phyloP scores from a whole-genome alignment of 1,140 invertebrate genomes.

The Trachymyrmex cornetzi region DNA sequence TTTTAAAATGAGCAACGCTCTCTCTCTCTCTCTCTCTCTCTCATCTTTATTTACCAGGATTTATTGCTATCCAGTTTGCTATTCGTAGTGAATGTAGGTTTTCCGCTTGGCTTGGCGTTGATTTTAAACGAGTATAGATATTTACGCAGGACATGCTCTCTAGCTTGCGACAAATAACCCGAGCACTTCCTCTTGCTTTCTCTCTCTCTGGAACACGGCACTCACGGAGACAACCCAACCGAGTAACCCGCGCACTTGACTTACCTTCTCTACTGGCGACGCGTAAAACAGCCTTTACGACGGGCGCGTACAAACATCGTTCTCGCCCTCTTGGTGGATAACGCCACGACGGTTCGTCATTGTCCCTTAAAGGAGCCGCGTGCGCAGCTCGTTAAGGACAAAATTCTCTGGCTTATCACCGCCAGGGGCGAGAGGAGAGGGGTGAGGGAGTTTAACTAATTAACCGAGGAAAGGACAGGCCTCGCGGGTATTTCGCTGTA shows the following conservation, averaged over 20 bases:
- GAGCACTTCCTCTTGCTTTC: not conserved
- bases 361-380: conserved; percentile 73
- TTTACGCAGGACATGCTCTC: conserved; percentile 45
- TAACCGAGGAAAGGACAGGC: conserved; percentile 76
- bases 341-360: conserved; percentile 67
- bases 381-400: conserved; percentile 75
- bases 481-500: conserved; percentile 71
- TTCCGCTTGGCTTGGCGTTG: conserved; percentile 13
- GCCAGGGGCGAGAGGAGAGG: conserved; percentile 57
- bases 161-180: conserved; percentile 30
- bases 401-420: conserved; percentile 77
- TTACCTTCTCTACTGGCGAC: conserved; percentile 21
- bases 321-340: conserved; percentile 49
- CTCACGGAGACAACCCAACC: conserved; percentile 12
- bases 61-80: not conserved
- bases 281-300: conserved; percentile 62
- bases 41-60: not conserved
- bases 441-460: conserved; percentile 76
- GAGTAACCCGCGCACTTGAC: conserved; percentile 42
- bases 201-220: not conserved
- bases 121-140: conserved; percentile 54
- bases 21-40: not conserved
- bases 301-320: conserved; percentile 54
- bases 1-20: not conserved
- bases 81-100: not conserved